Base-by-base conservation (phyloP, 2,888 invertebrate species). In the Girardia tigrina region DNA sequence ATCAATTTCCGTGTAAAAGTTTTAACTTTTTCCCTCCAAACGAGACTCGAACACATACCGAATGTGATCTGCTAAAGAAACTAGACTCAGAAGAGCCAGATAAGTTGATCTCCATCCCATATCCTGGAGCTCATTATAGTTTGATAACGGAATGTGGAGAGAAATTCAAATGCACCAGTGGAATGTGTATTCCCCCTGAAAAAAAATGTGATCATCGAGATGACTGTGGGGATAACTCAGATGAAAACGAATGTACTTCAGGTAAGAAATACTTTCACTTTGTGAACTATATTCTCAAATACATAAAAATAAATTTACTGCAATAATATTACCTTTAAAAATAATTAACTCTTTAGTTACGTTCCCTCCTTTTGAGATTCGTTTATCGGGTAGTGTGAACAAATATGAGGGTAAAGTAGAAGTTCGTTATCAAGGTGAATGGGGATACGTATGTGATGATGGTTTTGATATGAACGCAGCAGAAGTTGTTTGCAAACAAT, bases 101-200 rank as follows among this genome's bases (percentile, higher is more conserved):
- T 36, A 73, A 73, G 36, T 36, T 73, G 12, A 26, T 29, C 20
- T 23, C 73, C 36, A 73, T 29, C 26, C 6, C 73, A 23, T 56
- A 56, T 56, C 8, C 28, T 4, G 28, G 36, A 2, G 36, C 29
- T 8, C 73, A 73, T 29, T 75, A 75, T 29, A 26, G 71, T n/a
- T 89, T 78, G 85, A 84, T 29, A 85, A 89, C 69, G 86, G 87
- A 8, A 82, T 90, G 72, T 20, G 27, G 20, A 2, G 56, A 56
- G 23, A 6, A 69, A 27, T 82, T 81, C 75, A 26, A 26, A 0
- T 83, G 83, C 77, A 73, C 36, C 12, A 80, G 81, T 76, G 78
- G 79, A 0, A 78, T 76, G 26, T 84, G 84, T 78, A 76, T 83
- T 1, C 78, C 78, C 0, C 26, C 8, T 0, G 27, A 29, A 0